These are phyloP conservation scores for Barbus barbus DNA, from an alignment of 2,113 vertebrate species.

Conservation along the genomic window DNA sequence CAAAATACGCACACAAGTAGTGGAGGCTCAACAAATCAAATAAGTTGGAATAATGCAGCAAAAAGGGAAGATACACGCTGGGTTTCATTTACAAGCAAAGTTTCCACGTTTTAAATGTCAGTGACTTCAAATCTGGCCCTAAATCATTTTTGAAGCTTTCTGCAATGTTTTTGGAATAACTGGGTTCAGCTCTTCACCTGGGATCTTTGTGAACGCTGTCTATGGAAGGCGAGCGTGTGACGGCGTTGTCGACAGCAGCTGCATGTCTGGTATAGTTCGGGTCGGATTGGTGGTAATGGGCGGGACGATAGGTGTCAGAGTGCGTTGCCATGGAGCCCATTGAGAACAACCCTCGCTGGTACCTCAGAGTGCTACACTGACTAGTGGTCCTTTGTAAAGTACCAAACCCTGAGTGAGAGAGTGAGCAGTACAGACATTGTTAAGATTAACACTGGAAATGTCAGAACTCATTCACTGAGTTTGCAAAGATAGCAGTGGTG, in stretches of 20 bases:
- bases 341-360: conserved; percentile 91
- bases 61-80: not conserved
- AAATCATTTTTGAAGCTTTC: not conserved
- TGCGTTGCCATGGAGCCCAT: conserved; percentile 83
- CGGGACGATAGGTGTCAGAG: conserved; percentile 83
- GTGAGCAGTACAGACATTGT: not conserved
- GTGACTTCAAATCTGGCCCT: no score
- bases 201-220: conserved; percentile 98
- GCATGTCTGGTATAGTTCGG: conserved; percentile 73
- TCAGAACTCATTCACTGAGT: conserved; percentile 7
- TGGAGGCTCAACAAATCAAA: not conserved
- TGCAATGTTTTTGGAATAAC: not conserved
- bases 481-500: conserved; percentile 4
- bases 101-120: not conserved
- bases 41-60: not conserved
- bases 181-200: conserved; percentile 71
- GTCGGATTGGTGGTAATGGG: conserved; percentile 80
- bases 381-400: conserved; percentile 87
- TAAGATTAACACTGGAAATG: not conserved
- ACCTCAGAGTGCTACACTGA: conserved; percentile 90
- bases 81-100: not conserved
- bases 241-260: conserved; percentile 76
- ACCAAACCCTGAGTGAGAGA: conserved; percentile 64
- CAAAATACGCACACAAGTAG: not conserved
- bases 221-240: conserved; percentile 89